These are phyloP conservation scores for Melinopterus prodromus DNA, from an alignment of 2,888 invertebrate species.

Conservation along the genomic window DNA sequence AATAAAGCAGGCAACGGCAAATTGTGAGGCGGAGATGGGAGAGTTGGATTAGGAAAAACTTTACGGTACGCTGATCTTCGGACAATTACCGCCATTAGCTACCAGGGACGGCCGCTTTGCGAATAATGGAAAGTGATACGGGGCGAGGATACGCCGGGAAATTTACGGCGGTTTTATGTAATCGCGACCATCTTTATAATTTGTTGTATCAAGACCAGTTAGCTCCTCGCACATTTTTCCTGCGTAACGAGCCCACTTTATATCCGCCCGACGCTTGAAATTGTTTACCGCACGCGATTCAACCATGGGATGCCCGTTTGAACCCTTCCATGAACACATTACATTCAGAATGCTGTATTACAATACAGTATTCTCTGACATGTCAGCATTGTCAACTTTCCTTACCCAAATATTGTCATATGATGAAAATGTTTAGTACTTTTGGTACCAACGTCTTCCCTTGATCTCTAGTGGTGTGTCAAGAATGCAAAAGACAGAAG, in stretches of 20 bases:
- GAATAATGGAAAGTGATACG: background rate
- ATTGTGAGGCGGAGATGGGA: background rate
- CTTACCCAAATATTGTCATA: no score
- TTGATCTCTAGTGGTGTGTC: no score
- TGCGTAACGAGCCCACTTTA: background rate
- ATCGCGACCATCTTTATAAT: background rate
- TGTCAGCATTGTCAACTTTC: no score
- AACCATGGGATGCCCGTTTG: background rate
- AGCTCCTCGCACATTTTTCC: background rate
- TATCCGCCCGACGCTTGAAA: background rate
- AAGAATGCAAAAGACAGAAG: no score
- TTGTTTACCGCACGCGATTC: background rate
- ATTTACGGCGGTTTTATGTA: slow-evolving; percentile 4
- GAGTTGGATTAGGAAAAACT: background rate
- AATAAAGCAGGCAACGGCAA: background rate
- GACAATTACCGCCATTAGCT: background rate
- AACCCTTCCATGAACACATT: background rate
- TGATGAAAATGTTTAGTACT: no score
- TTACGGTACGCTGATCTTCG: background rate
- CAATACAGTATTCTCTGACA: no score
- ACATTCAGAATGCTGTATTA: background rate
- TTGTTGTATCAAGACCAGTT: slow-evolving; percentile 4
- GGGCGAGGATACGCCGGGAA: background rate
- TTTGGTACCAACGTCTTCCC: no score
- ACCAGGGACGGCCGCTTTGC: background rate